Conservation (phyloP, 2,113 vertebrate species). For the Aphyosemion australe region DNA sequence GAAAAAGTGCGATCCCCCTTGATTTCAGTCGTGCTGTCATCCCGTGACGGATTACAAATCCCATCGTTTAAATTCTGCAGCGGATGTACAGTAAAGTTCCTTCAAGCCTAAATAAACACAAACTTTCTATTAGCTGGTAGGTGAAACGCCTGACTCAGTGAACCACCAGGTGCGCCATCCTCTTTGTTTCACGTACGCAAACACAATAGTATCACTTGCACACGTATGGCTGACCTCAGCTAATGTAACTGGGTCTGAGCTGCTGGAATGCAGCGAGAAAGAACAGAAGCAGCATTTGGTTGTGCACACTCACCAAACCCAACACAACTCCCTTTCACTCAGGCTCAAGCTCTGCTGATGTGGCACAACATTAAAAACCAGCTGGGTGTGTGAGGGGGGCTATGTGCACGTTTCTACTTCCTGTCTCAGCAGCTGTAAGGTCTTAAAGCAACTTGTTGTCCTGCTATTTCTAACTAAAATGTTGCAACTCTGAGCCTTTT, state of each 20-base stretch:
- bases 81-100: too few species aligned
- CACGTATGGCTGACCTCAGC: slow-evolving; percentile 1
- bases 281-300: slow-evolving; percentile 18
- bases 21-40: too few species aligned
- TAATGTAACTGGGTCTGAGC: slow-evolving; percentile 25
- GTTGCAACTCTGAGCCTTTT: neutral
- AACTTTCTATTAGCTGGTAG: neutral
- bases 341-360: slow-evolving; percentile 44
- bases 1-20: too few species aligned
- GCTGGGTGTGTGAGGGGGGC: slow-evolving; percentile 9
- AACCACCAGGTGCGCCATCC: slow-evolving; percentile 10
- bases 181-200: neutral
- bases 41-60: too few species aligned
- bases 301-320: neutral
- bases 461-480: neutral
- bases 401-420: slow-evolving; percentile 3
- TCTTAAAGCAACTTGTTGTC: slow-evolving; percentile 3
- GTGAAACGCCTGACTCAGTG: slow-evolving; percentile 12
- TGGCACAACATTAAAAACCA: slow-evolving; percentile 47
- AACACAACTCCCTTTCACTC: slow-evolving; percentile 9
- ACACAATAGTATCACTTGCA: slow-evolving; percentile 1
- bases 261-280: slow-evolving; percentile 36
- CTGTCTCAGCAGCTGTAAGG: slow-evolving; percentile 25
- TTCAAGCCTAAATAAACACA: neutral
- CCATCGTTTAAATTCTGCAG: too few species aligned